phyloP scores from a whole-genome alignment of 2,888 invertebrate genomes.

The Anoplius nigerrimus region DNA sequence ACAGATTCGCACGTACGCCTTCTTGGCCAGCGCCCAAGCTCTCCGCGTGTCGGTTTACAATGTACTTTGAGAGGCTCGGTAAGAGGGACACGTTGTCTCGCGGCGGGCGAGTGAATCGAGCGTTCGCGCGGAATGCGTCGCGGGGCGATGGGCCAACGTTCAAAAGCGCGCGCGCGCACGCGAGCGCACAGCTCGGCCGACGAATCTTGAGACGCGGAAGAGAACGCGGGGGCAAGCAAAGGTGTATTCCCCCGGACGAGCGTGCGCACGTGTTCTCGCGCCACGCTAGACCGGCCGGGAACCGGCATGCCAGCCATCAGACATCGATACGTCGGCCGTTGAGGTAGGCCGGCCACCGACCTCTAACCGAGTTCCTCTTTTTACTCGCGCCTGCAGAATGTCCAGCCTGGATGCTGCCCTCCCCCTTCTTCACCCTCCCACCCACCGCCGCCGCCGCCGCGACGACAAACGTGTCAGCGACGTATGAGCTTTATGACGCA shows the following conservation, averaged over 20 bases:
- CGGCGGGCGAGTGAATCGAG: slow-evolving; percentile 46
- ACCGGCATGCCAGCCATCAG: slow-evolving; percentile 37
- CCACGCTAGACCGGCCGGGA: slow-evolving; percentile 29
- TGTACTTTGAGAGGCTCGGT: too few relatives aligned
- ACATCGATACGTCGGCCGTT: slow-evolving; percentile 52
- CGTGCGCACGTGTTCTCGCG: slow-evolving; percentile 34
- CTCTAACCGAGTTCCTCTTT: slow-evolving; percentile 34
- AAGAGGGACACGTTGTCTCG: too few relatives aligned
- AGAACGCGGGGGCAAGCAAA: too few relatives aligned
- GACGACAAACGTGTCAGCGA: too few relatives aligned
- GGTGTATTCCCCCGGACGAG: too few relatives aligned
- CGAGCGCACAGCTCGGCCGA: too few relatives aligned
- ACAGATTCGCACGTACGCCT: too few relatives aligned
- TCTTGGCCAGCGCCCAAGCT: too few relatives aligned
- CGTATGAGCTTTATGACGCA: too few relatives aligned
- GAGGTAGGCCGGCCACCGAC: slow-evolving; percentile 57
- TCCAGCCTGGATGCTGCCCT: not conserved
- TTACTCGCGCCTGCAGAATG: slow-evolving; percentile 1
- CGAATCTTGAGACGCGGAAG: not conserved
- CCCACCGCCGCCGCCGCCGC: too few relatives aligned
- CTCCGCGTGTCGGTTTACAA: too few relatives aligned
- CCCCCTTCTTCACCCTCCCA: not conserved
- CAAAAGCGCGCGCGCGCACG: not conserved
- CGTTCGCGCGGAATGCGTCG: not conserved
- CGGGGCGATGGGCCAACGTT: too few relatives aligned